phyloP scores from a whole-genome alignment of 1,140 invertebrate genomes.

The Drosophila sturtevanti region DNA sequence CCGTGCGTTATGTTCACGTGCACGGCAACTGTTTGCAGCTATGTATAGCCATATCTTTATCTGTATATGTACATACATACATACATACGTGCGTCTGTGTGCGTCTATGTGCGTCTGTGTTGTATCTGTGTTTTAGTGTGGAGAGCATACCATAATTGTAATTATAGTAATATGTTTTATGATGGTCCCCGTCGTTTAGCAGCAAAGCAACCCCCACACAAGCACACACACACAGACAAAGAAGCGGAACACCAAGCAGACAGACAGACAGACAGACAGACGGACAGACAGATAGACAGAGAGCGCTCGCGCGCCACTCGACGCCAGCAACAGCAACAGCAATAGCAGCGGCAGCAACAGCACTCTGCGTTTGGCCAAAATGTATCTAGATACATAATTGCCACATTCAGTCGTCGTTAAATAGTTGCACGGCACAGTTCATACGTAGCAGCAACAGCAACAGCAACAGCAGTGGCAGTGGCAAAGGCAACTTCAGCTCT shows the following conservation, averaged over 20 bases:
- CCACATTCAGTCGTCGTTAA: conserved; percentile 83
- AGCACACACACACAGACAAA: conserved; percentile 30
- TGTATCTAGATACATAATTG: conserved; percentile 83
- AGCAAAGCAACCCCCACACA: conserved; percentile 61
- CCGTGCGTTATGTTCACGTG: conserved; percentile 73
- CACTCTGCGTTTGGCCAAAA: conserved; percentile 74
- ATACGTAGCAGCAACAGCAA: conserved; percentile 46
- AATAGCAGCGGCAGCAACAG: conserved; percentile 34
- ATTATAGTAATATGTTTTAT: conserved; percentile 82
- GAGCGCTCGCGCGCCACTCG: conserved; percentile 40
- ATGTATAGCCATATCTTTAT: conserved; percentile 9
- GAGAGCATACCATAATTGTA: conserved; percentile 75
- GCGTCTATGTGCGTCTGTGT: conserved; percentile 24
- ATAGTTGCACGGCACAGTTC: conserved; percentile 83
- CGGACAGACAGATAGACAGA: conserved; percentile 37
- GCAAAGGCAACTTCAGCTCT: neutral
- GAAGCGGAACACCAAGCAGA: conserved; percentile 9
- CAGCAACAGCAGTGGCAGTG: conserved; percentile 47
- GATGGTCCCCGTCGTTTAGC: conserved; percentile 74
- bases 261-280: conserved; percentile 32
- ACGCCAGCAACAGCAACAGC: conserved; percentile 10
- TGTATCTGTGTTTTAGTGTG: conserved; percentile 24
- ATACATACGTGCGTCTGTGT: conserved; percentile 18
- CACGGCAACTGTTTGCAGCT: conserved; percentile 64
- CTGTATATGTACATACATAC: conserved; percentile 6